Evolutionary conservation across 37 sponge, comb jelly and placozoan genomes (phyloP), one percentile per base, ranked within the genome.

Genomic region (Crambe crambe): DNA sequence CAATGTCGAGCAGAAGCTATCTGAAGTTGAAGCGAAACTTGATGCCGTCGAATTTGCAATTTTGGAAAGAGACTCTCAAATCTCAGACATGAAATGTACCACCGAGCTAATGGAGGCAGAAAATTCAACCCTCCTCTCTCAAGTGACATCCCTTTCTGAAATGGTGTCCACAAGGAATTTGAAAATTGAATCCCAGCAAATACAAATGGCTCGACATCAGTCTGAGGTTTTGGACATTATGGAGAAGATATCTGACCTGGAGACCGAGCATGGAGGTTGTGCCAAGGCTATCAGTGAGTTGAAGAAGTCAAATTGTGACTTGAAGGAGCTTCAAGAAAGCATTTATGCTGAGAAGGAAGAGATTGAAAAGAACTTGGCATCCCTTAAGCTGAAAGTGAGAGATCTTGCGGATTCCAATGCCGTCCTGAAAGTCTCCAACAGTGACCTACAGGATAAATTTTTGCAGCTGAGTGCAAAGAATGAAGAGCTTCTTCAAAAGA

Each of bases 71-170:
- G 83, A 77, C 8, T 10, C 83, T 2, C 62, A 56, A 21, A 26
- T 82, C 1, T 44, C 79, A 35, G 69, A 58, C 21, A 54, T 82
- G 12, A 60, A 75, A 29, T 70, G 54, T 44, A 31, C 73, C 20
- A 39, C 32, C 23, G 77, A 76, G 27, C 63, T 80, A 22, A 29
- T 88, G 60, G 75, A 88, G 54, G 32, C 26, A 17, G 83, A 88
- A 31, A 82, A 82, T 30, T 39, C 42, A 57, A 70, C 67, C 30
- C 83, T 88, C 10, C 37, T 88, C 9, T 70, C 71, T 0, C 88
- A 88, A 37, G 77, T 88, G 5, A 76, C 79, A 2, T 72, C 77
- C 27, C 88, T 82, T 41, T 88, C 88, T 0, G 78, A 82, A 42
- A 75, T 82, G 72, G 54, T 88, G 44, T 57, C 76, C 20, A 42